These are phyloP conservation scores for Butastur rufipennis DNA, from an alignment of 2,113 vertebrate genomes.

Conservation along the genomic window DNA sequence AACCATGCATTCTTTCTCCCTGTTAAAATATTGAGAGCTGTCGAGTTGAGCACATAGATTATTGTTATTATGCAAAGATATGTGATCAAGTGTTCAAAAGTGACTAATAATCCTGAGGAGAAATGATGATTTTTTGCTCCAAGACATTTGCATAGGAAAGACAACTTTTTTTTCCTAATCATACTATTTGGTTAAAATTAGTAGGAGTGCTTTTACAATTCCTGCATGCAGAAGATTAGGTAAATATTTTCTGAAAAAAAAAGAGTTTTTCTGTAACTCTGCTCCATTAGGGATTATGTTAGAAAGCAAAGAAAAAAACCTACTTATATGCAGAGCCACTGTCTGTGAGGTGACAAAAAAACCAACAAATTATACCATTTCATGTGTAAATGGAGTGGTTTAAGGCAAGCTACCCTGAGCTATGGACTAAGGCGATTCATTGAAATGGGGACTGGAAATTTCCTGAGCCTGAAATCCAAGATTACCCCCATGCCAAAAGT, in stretches of 20 bases:
- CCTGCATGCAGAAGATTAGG: neutral
- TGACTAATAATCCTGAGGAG: neutral
- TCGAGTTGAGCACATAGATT: neutral
- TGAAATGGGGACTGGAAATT: neutral
- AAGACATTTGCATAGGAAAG: neutral
- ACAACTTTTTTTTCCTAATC: neutral
- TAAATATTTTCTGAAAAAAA: neutral
- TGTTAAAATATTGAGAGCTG: conserved; percentile 30
- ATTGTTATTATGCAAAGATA: conserved; percentile 17
- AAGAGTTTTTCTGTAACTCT: neutral
- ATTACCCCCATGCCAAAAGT: neutral
- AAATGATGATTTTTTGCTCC: neutral
- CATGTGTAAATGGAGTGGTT: neutral
- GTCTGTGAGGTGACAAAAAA: neutral
- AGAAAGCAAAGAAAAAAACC: neutral
- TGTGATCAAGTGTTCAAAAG: neutral
- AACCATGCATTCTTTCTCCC: neutral
- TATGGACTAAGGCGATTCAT: neutral
- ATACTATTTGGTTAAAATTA: neutral
- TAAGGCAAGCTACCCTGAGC: neutral
- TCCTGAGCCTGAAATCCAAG: neutral
- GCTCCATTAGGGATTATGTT: neutral
- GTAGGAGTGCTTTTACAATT: neutral
- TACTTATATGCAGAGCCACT: neutral
- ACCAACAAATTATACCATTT: neutral